Evolutionary conservation across 2,888 invertebrate genomes (phyloP), one percentile per base, ranked within the genome.

Genomic region (Melinopterus prodromus): DNA sequence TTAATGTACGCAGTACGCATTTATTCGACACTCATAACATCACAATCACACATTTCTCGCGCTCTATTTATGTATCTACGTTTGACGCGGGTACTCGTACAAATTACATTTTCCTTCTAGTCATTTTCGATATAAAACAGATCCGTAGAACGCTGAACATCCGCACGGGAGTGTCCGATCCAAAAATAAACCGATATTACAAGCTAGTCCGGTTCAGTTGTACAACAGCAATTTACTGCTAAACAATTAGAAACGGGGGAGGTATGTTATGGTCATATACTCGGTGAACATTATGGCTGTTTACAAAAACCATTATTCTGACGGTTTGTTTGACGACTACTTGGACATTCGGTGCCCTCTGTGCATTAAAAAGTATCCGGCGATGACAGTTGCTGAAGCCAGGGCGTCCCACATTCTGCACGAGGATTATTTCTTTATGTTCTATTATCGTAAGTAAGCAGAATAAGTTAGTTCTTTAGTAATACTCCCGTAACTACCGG

Each of bases 371-470:
- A 35, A 35, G 7, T 77, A 79, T 77, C 70, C 75, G 70, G 77
- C 72, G n/a, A 76, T 79, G 72, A 78, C 80, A 7, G 70, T 77
- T 26, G 79, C 78, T 3, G 79, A 80, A 70, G 79, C 80, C 15
- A 75, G 76, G 35, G 76, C 76, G 6, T 70, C 70, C 36, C 80
- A 80, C 53, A 71, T 82, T 75, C 79, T 86, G 72, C 85, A 86
- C 78, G 84, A 84, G 78, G 85, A 86, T 78, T 86, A 85, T 81
- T 86, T 86, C 81, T 86, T 85, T 80, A 83, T 82, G 71, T 85
- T 85, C 81, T 85, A 85, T 79, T 84, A 80, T 76, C 80, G 85
- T 86, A 81, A 83, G 85, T 84, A 74, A 6, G 53, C 26, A 26
- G 26, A 26, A 26, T 26, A 26, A n/a, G 26, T 26, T 26, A 26